These are phyloP conservation scores for Patella depressa DNA, from an alignment of 2,888 invertebrate genomes.

Conservation along the genomic window DNA sequence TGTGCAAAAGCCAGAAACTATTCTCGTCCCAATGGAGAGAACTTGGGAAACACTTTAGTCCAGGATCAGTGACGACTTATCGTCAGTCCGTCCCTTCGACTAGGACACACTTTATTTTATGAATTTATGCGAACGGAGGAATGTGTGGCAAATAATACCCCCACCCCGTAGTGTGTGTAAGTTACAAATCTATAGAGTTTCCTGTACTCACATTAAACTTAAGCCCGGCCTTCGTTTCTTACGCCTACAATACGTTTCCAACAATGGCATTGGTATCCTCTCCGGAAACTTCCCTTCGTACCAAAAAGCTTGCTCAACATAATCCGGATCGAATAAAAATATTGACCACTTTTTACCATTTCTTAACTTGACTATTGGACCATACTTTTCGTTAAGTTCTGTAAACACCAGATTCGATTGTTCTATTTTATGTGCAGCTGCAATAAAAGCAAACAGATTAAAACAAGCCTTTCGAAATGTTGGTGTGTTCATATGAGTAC, in stretches of 20 bases:
- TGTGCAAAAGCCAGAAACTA: too few species aligned
- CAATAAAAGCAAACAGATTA: not conserved
- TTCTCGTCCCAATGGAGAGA: too few species aligned
- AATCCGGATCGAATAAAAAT: conserved; percentile 17
- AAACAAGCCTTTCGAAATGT: too few species aligned
- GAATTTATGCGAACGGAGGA: not conserved
- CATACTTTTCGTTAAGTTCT: conserved; percentile 14
- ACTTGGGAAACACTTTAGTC: too few species aligned
- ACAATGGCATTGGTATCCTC: conserved; percentile 7
- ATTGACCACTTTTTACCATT: conserved; percentile 15
- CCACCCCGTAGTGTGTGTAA: too few species aligned
- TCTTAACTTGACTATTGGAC: conserved; percentile 18
- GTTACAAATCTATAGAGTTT: too few species aligned
- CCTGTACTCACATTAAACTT: too few species aligned
- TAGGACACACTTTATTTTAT: not conserved
- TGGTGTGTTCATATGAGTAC: too few species aligned
- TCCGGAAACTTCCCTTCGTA: conserved; percentile 17
- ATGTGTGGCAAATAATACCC: too few species aligned
- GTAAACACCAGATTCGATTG: conserved; percentile 14
- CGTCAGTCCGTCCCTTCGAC: not conserved
- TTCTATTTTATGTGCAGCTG: conserved; percentile 13
- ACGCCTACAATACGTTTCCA: conserved; percentile 11
- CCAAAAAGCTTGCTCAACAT: conserved; percentile 13
- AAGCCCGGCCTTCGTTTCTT: not conserved
- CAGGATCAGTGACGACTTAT: not conserved